phyloP scores from a whole-genome alignment of 2,797 vertebrate species.

The Trichosurus vulpecula region DNA sequence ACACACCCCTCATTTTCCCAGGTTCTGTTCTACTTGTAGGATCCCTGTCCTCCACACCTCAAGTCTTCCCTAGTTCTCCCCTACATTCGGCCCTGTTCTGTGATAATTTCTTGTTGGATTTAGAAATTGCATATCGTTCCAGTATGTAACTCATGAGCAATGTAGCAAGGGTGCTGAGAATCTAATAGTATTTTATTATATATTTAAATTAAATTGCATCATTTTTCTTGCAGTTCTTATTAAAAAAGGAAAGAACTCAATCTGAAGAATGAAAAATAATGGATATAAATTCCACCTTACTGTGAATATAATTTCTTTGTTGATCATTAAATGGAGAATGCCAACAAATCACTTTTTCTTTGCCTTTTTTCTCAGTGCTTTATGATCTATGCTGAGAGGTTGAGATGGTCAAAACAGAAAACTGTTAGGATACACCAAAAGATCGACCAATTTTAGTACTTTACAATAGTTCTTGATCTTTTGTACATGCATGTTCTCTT shows the following conservation, averaged over 20 bases:
- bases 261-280: constrained; percentile 75
- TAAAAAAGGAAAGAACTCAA: constrained; percentile 75
- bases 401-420: constrained; percentile 51
- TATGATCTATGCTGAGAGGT: constrained; percentile 1
- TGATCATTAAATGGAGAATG: constrained; percentile 70
- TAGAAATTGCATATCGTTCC: neutral
- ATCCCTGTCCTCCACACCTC: constrained; percentile 3
- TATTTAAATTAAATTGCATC: constrained; percentile 69
- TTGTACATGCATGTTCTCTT: constrained; percentile 11
- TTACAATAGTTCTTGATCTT: constrained; percentile 41
- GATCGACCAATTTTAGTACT: constrained; percentile 18
- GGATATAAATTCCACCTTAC: constrained; percentile 62
- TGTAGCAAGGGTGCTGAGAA: constrained; percentile 26
- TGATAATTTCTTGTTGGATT: neutral
- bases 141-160: neutral
- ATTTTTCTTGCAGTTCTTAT: constrained; percentile 70
- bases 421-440: constrained; percentile 26
- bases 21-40: neutral
- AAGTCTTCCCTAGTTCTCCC: neutral
- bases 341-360: constrained; percentile 57
- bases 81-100: neutral
- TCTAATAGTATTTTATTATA: constrained; percentile 64
- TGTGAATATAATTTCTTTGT: constrained; percentile 69
- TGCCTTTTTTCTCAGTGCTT: neutral
- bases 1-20: neutral